Evolutionary conservation across 2,888 invertebrate species (phyloP).

Genomic region (Andrena camellia): DNA sequence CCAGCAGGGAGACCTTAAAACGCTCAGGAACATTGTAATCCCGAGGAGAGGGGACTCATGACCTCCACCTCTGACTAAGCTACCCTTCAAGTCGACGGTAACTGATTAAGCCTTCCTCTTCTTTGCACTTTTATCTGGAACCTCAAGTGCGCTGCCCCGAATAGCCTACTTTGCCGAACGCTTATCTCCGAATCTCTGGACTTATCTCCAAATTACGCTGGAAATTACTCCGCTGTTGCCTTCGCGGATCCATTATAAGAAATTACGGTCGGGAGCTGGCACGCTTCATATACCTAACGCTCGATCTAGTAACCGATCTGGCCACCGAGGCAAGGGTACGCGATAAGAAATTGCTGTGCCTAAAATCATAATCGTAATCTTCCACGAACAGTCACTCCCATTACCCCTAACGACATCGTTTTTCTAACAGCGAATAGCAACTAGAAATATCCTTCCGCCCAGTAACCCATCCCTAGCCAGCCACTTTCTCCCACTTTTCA

Average conservation of each 20-base stretch:
- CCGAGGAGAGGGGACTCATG: neutral
- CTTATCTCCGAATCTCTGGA: conserved; percentile 43
- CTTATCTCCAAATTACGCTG: conserved; percentile 47
- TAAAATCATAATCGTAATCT: conserved; percentile 7
- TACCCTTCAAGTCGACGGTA: conserved; percentile 11
- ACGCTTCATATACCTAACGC: conserved; percentile 11
- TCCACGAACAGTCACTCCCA: neutral
- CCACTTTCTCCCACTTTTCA: neutral
- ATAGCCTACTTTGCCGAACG: conserved; percentile 52
- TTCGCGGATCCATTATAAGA: conserved; percentile 41
- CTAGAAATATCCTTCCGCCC: neutral
- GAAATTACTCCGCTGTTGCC: conserved; percentile 38
- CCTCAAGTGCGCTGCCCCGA: conserved; percentile 4
- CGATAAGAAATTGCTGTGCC: conserved; percentile 13
- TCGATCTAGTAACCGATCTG: conserved; percentile 38
- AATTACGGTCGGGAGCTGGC: conserved; percentile 27
- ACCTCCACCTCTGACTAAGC: neutral
- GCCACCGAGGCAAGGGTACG: neutral
- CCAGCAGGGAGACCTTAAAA: neutral
- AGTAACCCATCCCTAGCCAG: neutral
- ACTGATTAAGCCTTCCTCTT: conserved; percentile 40
- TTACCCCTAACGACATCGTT: neutral
- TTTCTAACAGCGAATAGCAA: neutral
- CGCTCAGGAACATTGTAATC: conserved; percentile 9
- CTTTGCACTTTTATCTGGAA: conserved; percentile 44